Base-by-base conservation (phyloP, 2,888 invertebrate species). In the Parasteatoda lunata region DNA sequence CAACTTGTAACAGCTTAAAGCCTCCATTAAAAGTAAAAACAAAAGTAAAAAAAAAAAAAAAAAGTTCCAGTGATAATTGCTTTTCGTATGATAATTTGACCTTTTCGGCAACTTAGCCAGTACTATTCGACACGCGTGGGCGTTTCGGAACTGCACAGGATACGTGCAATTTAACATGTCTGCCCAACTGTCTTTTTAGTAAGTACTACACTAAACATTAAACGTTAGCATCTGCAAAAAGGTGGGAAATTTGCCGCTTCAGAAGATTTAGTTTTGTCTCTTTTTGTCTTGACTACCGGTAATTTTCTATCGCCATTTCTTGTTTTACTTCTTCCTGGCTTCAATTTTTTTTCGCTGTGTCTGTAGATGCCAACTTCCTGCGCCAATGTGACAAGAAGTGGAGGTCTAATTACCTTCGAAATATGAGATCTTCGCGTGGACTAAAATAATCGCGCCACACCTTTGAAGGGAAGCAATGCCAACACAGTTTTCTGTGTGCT, bases 151-250 rank as follows among this genome's bases (percentile, higher is more conserved):
- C 81, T 73, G 30, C 30, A 69, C 81, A 81, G 81, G 81, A 81
- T 81, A 81, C 68, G 68, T 75, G 81, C 75, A 81, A 81, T 75
- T 81, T 73, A 75, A 81, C 15, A 47, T 75, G 69, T 81, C 75
- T 81, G 64, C 71, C 80, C 80, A 80, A 72, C 80, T 80, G 81
- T 81, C 75, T 81, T 75, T 68, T 54, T 45, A 48, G 47, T 30
- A 30, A 30, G 30, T 30, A 30, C 30, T 30, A 59, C 51, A 73
- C 59, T 68, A 54, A 69, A 54, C 81, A 81, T 75, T 75, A 75
- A 81, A 59, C 68, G 75, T 59, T 68, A 75, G 52, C 64, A 71
- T 49, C 3, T n/a, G 8, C n/a, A 52, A 48, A 59, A 79, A 75
- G 77, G 54, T 77, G 73, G 59, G 68, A 66, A 82, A 70, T 77